Evolutionary conservation across 1,140 invertebrate species (phyloP), one percentile per base, ranked within the genome.

Genomic region (Hypsibius dujardini): DNA sequence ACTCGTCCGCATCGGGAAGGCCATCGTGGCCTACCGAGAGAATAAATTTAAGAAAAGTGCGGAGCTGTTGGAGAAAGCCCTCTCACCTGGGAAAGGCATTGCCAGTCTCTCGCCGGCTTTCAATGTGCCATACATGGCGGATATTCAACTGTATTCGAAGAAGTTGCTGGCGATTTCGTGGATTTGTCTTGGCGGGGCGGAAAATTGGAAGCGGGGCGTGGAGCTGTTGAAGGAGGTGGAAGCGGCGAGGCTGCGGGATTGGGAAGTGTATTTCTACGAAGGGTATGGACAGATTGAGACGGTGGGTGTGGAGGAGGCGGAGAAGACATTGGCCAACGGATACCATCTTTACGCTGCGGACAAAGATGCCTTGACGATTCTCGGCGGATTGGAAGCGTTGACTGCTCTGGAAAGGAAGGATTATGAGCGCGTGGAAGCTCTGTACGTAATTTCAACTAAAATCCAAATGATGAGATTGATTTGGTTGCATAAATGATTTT

Each of bases 221-320:
- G 50, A 56, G 7, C 50, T 56, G 50, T 56, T 56, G 50, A n/a
- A 56, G n/a, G 50, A 56, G 50, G 50, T 56, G 50, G n/a, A 56
- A n/a, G n/a, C n/a, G 50, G n/a, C 7, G n/a, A n/a, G n/a, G 7
- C n/a, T 56, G 50, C 7, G n/a, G 50, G 50, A 56, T 56, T n/a
- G n/a, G n/a, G 7, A 56, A n/a, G 50, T 56, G 50, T 56, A 56
- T n/a, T 56, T 56, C 50, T 56, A 7, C 50, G 7, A 7, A n/a
- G 50, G 50, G n/a, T n/a, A 56, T 56, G 50, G 7, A 56, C 50
- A 56, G n/a, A n/a, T 56, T n/a, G 7, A 56, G 50, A 7, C n/a
- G 7, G 50, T n/a, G 7, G 50, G n/a, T 56, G 7, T 56, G 7
- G 7, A n/a, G 7, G n/a, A n/a, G 7, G 50, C 50, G n/a, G 50